These are phyloP conservation scores for Calliphora vomitoria DNA, from an alignment of 2,888 invertebrate genomes.

Conservation along the genomic window DNA sequence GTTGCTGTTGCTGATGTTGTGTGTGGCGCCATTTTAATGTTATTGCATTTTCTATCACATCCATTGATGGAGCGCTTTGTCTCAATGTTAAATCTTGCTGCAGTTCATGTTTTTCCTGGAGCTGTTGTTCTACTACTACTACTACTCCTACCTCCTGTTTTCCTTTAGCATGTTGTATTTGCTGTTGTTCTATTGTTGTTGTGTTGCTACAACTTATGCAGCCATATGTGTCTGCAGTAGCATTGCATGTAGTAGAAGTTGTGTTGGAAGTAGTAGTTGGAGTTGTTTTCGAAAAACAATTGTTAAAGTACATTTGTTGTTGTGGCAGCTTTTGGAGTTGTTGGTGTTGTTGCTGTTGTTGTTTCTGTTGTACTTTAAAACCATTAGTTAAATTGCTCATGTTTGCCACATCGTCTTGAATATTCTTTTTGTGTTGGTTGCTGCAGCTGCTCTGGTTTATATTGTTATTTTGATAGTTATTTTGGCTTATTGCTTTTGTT, in stretches of 20 bases:
- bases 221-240: constrained; percentile 41
- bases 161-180: constrained; percentile 32
- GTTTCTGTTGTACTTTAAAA: constrained; percentile 48
- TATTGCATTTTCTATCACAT: constrained; percentile 56
- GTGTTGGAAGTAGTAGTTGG: constrained; percentile 29
- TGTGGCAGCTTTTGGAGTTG: background rate
- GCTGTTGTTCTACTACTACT: constrained; percentile 17
- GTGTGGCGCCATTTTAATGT: constrained; percentile 70
- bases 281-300: constrained; percentile 56
- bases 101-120: constrained; percentile 45
- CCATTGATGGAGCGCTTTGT: constrained; percentile 59
- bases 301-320: constrained; percentile 40
- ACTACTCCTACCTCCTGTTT: background rate
- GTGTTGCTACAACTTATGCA: constrained; percentile 39
- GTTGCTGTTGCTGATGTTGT: constrained; percentile 78
- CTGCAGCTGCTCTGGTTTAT: constrained; percentile 55
- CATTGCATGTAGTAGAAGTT: background rate
- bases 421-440: constrained; percentile 33
- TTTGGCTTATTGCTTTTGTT: constrained; percentile 56
- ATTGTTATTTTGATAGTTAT: constrained; percentile 52
- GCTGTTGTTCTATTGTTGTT: constrained; percentile 51
- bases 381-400: constrained; percentile 69
- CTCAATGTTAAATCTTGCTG: constrained; percentile 58
- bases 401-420: constrained; percentile 62
- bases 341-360: constrained; percentile 35